Base-by-base conservation (phyloP, 2,888 invertebrate species). In the Caenorhabditis angaria region DNA sequence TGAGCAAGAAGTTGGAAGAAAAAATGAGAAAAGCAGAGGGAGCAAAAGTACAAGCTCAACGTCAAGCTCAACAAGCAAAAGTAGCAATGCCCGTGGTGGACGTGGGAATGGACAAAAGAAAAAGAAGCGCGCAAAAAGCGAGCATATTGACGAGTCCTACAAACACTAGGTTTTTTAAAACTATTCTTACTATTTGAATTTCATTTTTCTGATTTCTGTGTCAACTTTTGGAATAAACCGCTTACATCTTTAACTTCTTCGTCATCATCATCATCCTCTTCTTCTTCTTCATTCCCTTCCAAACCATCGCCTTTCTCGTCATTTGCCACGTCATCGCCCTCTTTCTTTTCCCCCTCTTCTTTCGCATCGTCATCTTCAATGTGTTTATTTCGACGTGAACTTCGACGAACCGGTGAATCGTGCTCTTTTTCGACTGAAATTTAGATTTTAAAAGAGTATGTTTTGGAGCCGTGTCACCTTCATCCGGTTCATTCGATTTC, bases 351-450 rank as follows among this genome's bases (percentile, higher is more conserved):
- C 0, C 28, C 48, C 47, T 54, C 64, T 4, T 60, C 41, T n/a
- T 54, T 24, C 25, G 58, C 55, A 6, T 54, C 62, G 12, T 61
- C 53, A 24, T 74, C 63, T n/a, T 54, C 57, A 32, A 32, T 41
- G 14, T 61, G 53, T 18, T 32, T 22, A 1, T 61, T 24, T 53
- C 55, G 28, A 12, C 65, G 14, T 18, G 41, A 41, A n/a, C 59
- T 59, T 55, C 48, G 51, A 22, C 70, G 56, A 14, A 66, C 24
- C 2, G 71, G 71, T 4, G 68, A 68, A 8, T 59, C 65, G 8
- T 64, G 62, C 10, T 57, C 59, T 28, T 65, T 24, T 22, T 20
- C 48, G 20, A 48, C n/a, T n/a, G n/a, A n/a, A n/a, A n/a, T n/a
- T n/a, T n/a, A n/a, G n/a, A n/a, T n/a, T n/a, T n/a, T n/a, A n/a